A percentile compares a stretch with the other conserved stretches of the same genome.
Conservation (phyloP, 2,888 invertebrate species). For the Drosophila koepferae region DNA sequence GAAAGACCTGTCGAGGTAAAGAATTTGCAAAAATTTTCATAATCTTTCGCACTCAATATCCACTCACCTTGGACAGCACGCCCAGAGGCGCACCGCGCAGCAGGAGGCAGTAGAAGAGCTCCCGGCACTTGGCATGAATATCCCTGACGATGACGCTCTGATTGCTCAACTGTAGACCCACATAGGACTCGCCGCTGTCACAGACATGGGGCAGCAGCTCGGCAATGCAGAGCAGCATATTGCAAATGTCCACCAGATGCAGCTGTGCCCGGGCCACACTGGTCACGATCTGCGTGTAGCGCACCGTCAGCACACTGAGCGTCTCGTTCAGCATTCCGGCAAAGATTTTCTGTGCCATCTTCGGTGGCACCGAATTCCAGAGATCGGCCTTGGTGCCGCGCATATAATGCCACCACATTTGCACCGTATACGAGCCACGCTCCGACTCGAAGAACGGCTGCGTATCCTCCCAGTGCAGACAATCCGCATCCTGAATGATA, state of each 20-base stretch:
- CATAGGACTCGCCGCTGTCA: constrained; percentile 87
- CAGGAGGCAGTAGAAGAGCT: constrained; percentile 90
- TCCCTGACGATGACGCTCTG: constrained; percentile 91
- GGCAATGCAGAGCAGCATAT: constrained; percentile 91
- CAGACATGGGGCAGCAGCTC: constrained; percentile 91
- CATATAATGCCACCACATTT: constrained; percentile 96
- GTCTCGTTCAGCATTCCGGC: constrained; percentile 95
- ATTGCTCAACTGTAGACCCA: constrained; percentile 86
- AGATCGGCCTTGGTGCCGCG: constrained; percentile 91
- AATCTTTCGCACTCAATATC: too few species aligned
- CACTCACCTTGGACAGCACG: constrained; percentile 90
- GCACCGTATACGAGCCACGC: constrained; percentile 92
- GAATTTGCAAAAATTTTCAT: not conserved
- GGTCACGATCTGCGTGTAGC: constrained; percentile 92
- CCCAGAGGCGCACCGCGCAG: constrained; percentile 91
- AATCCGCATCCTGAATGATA: constrained; percentile 93
- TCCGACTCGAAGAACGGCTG: constrained; percentile 90
- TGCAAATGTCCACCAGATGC: constrained; percentile 90
- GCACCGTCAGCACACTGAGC: constrained; percentile 91
- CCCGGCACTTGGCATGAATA: constrained; percentile 93
- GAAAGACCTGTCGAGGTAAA: constrained; percentile 85
- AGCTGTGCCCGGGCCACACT: constrained; percentile 87
- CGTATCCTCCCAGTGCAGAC: constrained; percentile 90
- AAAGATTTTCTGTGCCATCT: constrained; percentile 94
- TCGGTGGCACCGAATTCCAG: constrained; percentile 95